Base-by-base conservation (phyloP, 2,113 vertebrate species). In the Trematomus loennbergii region DNA sequence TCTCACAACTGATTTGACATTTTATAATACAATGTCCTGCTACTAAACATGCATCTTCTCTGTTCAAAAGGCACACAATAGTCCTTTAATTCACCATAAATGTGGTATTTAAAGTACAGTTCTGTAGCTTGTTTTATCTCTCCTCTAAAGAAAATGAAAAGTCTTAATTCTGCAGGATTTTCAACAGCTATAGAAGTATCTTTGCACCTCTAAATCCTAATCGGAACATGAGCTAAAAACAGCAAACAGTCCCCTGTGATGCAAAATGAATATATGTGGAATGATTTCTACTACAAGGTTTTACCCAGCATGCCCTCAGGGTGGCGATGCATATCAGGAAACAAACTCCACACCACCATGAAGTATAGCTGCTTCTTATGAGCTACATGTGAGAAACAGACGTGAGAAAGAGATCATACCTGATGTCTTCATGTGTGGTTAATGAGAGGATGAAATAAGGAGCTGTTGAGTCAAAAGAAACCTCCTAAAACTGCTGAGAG, bases 281-380 rank as follows among this genome's bases (percentile, higher is more conserved):
- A 29, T 33, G 16, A n/a, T 71, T 52, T 16, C 18, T 12, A 0
- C 45, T 5, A 1, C 36, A 40, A 40, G 13, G 18, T 36, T 29
- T 54, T 78, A 75, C 83, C 57, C 9, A 9, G 8, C n/a, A 22
- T 2, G 10, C 10, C 91, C 95, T 90, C 85, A 75, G 82, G 94
- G 89, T 87, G 93, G 94, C 64, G 90, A 84, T 87, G 87, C 70
- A 88, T 46, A 53, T 90, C 77, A 89, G 80, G 65, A 66, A 29
- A 77, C 75, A 52, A 29, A 43, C 22, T 49, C 50, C n/a, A 1
- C 20, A 4, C 11, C 29, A 12, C 9, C n/a, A 17, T n/a, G n/a
- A n/a, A n/a, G n/a, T n/a, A n/a, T n/a, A n/a, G n/a, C 36, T 18
- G 33, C 18, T 71, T 83, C 79, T 71, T 60, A 53, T 64, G 61